Base-by-base conservation (phyloP, 2,113 vertebrate genomes). In the Scortum barcoo region DNA sequence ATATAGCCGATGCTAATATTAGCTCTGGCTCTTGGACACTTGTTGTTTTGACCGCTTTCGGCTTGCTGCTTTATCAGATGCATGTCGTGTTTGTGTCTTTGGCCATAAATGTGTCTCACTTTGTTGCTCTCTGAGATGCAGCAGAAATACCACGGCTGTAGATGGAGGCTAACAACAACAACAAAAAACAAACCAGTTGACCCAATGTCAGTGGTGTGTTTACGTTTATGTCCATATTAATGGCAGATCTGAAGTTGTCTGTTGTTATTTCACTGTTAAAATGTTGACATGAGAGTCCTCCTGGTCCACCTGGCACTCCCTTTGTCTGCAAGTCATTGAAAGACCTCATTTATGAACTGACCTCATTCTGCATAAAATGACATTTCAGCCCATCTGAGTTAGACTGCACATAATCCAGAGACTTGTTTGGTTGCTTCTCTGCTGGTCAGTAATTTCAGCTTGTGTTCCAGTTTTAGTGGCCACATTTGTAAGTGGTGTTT, bases 21-120 rank as follows among this genome's bases (percentile, higher is more conserved):
- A 88, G 77, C 79, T 5, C 8, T 71, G 50, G 17, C 57, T 81
- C 61, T 10, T 85, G 88, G 88, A 90, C 92, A 92, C 89, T 94
- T 92, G 89, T 91, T 91, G 93, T 93, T 88, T 92, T 83, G 30
- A 3, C 26, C 60, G 20, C 3, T 79, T 84, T 38, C 46, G 17
- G 26, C 9, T 77, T n/a, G n/a, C 71, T 71, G n/a, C 19, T 67
- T 4, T 17, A 11, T 48, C 4, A 68, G 56, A 57, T 26, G 10
- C 60, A 51, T 28, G n/a, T 16, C 16, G 20, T 80, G 0, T 42
- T n/a, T 63, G 17, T 19, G 22, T 19, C 14, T 10, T 10, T 14
- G 19, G 13, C 26, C 69, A 3, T 63, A 13, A 28, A 26, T 60
- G 1, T 16, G 4, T 5, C 7, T 30, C 40, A 28, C 20, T 1